Percentiles rank a stretch among this genome's conserved stretches.
Evolutionary conservation across 2,888 invertebrate species (phyloP).

Genomic region (Patella caerulea): DNA sequence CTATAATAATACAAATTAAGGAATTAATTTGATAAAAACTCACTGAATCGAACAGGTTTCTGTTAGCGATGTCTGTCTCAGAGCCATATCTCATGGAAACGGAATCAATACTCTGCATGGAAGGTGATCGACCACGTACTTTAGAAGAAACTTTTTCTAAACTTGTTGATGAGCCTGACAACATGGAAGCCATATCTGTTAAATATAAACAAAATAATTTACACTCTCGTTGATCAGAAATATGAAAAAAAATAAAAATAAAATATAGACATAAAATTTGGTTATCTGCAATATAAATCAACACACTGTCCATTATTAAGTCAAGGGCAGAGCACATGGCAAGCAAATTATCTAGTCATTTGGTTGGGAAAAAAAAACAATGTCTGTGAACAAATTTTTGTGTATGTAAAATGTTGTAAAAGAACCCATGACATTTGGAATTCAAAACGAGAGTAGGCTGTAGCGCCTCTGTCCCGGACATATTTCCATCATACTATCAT

Average conservation of each 20-base stretch:
- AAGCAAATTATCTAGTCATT: too few relatives aligned
- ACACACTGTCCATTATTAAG: too few relatives aligned
- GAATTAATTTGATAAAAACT: background rate
- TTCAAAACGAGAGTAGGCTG: too few relatives aligned
- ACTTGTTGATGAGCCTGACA: conserved; percentile 60
- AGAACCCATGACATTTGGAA: too few relatives aligned
- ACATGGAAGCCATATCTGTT: conserved; percentile 29
- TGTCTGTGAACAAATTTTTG: too few relatives aligned
- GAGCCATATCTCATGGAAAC: conserved; percentile 70
- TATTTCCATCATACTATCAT: too few relatives aligned
- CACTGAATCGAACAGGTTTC: conserved; percentile 70
- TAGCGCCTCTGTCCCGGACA: too few relatives aligned
- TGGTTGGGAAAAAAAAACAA: too few relatives aligned
- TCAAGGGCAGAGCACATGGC: too few relatives aligned
- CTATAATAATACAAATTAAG: too few relatives aligned
- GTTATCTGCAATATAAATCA: too few relatives aligned
- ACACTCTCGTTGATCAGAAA: background rate
- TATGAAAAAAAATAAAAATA: background rate
- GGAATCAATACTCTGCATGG: conserved; percentile 63
- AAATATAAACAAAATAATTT: background rate
- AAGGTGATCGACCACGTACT: conserved; percentile 55
- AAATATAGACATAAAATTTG: background rate
- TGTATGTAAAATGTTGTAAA: too few relatives aligned
- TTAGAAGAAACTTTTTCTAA: conserved; percentile 44
- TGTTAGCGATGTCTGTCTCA: conserved; percentile 77